Evolutionary conservation across 2,888 invertebrate species (phyloP), one percentile per base, ranked within the genome.

Genomic region (Lathronympha strigana): DNA sequence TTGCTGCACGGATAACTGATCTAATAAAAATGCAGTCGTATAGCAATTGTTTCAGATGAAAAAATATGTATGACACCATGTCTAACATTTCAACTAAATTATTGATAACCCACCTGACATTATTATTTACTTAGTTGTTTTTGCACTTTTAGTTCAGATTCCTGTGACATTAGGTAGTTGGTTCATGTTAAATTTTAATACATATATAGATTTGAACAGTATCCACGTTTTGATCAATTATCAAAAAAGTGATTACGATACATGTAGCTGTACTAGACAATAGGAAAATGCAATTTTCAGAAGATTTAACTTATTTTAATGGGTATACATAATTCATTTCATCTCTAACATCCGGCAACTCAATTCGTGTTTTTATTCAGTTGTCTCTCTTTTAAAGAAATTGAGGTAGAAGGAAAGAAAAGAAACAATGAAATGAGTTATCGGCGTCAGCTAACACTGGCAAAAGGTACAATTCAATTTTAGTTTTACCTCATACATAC

Each of bases 201-300:
- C 63, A 67, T 73, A n/a, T n/a, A 72, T 76, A 70, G 71, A 72
- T 73, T 72, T 76, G 67, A 21, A n/a, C 33, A 36, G 45, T 58
- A 58, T 36, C 21, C 33, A 17, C 21, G 11, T 58, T 58, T 47
- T n/a, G 58, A 58, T 47, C 33, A 58, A 58, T 58, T 49, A 25
- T 47, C 58, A 36, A 58, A 58, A 58, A 49, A 47, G 23, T 33
- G 28, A 43, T 33, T 58, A 43, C 13, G 31, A 23, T 58, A 36
- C n/a, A 17, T 58, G 28, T 54, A 55, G 15, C 31, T 28, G 45
- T 57, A 57, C 43, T 57, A 40, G 31, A 57, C 28, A 57, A 23
- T 23, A 54, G 13, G n/a, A 57, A 57, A 28, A 31, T 17, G 25
- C 28, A 43, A 28, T 28, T 31, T 43, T 25, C 8, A 25, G 13